Percentiles rank a stretch among this genome's conserved stretches.
phyloP scores from a whole-genome alignment of 2,113 vertebrate species.

The Misgurnus mizolepis region DNA sequence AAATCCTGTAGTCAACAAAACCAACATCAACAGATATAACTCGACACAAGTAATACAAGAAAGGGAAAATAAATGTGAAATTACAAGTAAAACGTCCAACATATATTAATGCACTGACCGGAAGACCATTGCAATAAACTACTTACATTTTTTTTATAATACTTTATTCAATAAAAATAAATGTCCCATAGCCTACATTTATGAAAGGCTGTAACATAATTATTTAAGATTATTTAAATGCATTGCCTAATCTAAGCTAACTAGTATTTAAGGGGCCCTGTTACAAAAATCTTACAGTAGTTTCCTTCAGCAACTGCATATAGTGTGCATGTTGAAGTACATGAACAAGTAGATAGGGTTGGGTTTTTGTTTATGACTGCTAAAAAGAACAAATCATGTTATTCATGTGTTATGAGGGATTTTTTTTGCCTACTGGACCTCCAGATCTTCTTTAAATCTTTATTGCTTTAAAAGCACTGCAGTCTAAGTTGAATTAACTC shows the following conservation, averaged over 20 bases:
- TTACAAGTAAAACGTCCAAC: background rate
- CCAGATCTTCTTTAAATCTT: background rate
- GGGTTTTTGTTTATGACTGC: background rate
- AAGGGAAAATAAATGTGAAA: background rate
- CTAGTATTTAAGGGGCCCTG: background rate
- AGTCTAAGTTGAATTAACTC: background rate
- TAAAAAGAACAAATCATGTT: background rate
- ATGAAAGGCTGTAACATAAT: background rate
- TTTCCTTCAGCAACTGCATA: background rate
- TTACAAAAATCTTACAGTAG: constrained; percentile 2
- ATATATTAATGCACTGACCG: background rate
- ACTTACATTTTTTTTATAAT: background rate
- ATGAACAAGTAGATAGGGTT: background rate
- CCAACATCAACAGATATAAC: constrained; percentile 8
- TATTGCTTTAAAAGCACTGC: background rate
- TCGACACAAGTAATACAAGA: background rate
- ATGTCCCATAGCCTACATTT: background rate
- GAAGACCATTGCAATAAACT: background rate
- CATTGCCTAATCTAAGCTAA: constrained; percentile 7
- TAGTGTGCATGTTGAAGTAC: background rate
- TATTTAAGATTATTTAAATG: constrained; percentile 13
- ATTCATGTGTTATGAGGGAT: background rate
- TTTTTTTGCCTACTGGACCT: constrained; percentile 12
- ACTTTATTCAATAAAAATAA: too few species aligned
- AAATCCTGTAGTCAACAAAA: background rate